Evolutionary conservation across 2,888 invertebrate species (phyloP).

Genomic region (Darwinula stevensoni): DNA sequence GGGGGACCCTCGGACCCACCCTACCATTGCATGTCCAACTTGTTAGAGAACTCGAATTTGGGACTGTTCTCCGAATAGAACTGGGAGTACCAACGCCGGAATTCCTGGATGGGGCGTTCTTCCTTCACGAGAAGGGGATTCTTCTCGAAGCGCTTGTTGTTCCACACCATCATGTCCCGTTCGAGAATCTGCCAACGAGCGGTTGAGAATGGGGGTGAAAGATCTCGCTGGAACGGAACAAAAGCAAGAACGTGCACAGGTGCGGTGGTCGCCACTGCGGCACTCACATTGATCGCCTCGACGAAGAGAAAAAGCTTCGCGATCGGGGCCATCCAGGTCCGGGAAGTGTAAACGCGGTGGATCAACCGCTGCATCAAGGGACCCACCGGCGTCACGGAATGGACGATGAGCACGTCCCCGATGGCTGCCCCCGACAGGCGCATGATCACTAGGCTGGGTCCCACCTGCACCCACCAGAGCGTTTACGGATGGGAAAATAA

Average conservation of each 20-base stretch:
- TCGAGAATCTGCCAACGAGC: conserved; percentile 31
- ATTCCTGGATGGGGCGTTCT: conserved; percentile 37
- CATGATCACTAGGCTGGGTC: background rate
- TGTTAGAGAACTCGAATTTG: conserved; percentile 6
- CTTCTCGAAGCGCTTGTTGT: conserved; percentile 39
- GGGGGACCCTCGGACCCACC: too few relatives aligned
- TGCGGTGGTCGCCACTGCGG: too few relatives aligned
- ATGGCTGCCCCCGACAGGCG: background rate
- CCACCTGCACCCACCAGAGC: too few relatives aligned
- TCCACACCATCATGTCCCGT: conserved; percentile 60
- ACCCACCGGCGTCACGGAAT: background rate
- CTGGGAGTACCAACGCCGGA: conserved; percentile 54
- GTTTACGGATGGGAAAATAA: too few relatives aligned
- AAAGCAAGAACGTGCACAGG: too few relatives aligned
- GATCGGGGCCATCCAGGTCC: background rate
- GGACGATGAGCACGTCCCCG: background rate
- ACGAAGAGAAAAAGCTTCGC: background rate
- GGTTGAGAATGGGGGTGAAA: too few relatives aligned
- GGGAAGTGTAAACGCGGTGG: background rate
- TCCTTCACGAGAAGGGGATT: conserved; percentile 40
- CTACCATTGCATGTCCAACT: too few relatives aligned
- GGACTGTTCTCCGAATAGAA: conserved; percentile 48
- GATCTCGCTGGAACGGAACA: too few relatives aligned
- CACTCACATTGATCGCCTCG: background rate
- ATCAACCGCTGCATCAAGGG: conserved; percentile 1